phyloP scores from a whole-genome alignment of 2,888 invertebrate species.

The Cheilosia impressa region DNA sequence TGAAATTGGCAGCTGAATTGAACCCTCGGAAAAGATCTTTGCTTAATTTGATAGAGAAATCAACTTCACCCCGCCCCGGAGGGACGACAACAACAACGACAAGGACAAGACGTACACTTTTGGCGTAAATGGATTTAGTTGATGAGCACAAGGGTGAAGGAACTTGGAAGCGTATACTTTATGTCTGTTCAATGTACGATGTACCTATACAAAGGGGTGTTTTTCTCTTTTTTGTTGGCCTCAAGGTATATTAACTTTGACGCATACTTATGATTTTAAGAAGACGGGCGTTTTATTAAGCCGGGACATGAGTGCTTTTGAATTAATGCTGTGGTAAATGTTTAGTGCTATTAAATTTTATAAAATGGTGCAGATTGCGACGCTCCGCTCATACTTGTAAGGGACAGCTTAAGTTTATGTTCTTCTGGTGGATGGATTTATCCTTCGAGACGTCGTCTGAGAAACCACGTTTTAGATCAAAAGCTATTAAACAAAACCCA shows the following conservation, averaged over 20 bases:
- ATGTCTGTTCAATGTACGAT: background rate
- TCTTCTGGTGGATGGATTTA: background rate
- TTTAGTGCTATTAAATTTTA: background rate
- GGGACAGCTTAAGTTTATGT: background rate
- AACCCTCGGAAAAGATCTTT: slow-evolving; percentile 54
- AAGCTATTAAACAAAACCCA: too few relatives aligned
- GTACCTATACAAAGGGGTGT: background rate
- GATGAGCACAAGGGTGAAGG: background rate
- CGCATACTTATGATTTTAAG: slow-evolving; percentile 2
- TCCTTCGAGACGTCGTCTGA: background rate
- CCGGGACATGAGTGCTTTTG: slow-evolving; percentile 12
- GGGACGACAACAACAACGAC: slow-evolving; percentile 3
- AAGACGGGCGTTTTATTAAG: background rate
- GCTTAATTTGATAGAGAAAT: slow-evolving; percentile 62
- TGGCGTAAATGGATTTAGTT: slow-evolving; percentile 32
- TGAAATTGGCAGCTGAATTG: slow-evolving; percentile 63
- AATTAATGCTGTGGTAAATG: background rate
- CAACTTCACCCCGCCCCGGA: background rate
- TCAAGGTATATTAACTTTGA: slow-evolving; percentile 8
- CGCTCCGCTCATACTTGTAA: background rate
- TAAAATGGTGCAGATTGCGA: background rate
- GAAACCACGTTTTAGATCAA: background rate
- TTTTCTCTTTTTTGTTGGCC: background rate
- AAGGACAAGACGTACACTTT: slow-evolving; percentile 13
- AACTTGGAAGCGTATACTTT: slow-evolving; percentile 21